Percentiles rank a stretch among this genome's conserved stretches.
Conservation (phyloP, 2,888 invertebrate species). For the Diabrotica balteata region DNA sequence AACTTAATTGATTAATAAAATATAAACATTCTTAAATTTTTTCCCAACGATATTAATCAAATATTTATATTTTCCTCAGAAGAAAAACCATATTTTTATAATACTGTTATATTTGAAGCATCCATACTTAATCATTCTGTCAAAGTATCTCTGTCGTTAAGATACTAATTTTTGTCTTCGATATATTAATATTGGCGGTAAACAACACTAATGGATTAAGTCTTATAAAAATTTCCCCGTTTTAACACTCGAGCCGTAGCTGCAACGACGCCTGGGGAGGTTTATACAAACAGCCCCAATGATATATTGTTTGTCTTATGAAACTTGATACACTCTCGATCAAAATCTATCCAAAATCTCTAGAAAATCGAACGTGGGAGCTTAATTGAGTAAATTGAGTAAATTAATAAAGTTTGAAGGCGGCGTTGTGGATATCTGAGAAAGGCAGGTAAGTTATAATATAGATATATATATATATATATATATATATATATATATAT, state of each 20-base stretch:
- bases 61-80: too few relatives aligned
- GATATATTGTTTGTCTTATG: conserved; percentile 17
- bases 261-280: background rate
- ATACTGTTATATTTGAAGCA: too few relatives aligned
- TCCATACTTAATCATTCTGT: too few relatives aligned
- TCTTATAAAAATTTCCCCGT: conserved; percentile 2
- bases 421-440: background rate
- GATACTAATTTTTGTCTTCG: too few relatives aligned
- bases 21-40: too few relatives aligned
- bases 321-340: conserved; percentile 11
- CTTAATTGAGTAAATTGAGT: background rate
- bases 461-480: too few relatives aligned
- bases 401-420: conserved; percentile 1
- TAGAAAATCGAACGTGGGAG: conserved; percentile 9
- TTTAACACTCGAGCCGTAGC: background rate
- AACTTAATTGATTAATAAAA: too few relatives aligned
- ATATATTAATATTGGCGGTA: background rate
- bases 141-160: too few relatives aligned
- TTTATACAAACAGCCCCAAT: conserved; percentile 9
- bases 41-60: too few relatives aligned
- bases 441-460: too few relatives aligned
- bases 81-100: too few relatives aligned
- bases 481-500: too few relatives aligned
- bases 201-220: conserved; percentile 3
- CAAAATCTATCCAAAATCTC: conserved; percentile 12